Base-by-base conservation (phyloP, 2,797 vertebrate species). In the Catamblyrhynchus diadema region DNA sequence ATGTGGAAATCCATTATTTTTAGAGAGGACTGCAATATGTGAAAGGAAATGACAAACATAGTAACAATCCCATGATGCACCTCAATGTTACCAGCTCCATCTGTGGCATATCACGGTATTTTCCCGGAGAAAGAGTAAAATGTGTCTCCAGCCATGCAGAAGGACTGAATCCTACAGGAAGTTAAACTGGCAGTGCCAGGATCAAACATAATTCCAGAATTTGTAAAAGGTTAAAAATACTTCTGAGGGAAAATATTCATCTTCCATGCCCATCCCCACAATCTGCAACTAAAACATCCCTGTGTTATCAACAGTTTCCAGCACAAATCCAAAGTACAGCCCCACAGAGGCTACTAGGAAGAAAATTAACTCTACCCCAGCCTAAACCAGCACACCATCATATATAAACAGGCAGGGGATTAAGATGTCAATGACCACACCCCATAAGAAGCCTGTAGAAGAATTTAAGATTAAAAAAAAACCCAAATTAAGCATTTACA, bases 41-140 rank as follows among this genome's bases (percentile, higher is more conserved):
- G 75, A 91, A 72, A 91, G 95, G 86, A 95, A 97, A 91, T 60
- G 12, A 78, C 92, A 90, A 83, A 91, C 84, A 75, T 3, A 61
- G 81, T 48, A 92, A 92, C 81, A 92, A 90, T 57, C 54, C 61
- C 2, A 0, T 22, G 59, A 72, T 45, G 84, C 18, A 82, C 10
- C 32, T 69, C 65, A 65, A 14, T 32, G 73, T 35, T 89, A 54
- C 61, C 81, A 89, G 35, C 37, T 75, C 48, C 47, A 61, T 56
- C 75, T 79, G 72, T 72, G 81, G 45, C 78, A 54, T 56, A 88
- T 19, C 4, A 4, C 3, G 16, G 39, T 65, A 51, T 62, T 94
- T 89, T 93, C 64, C 42, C 85, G 53, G 22, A 78, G 45, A 51
- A 91, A 41, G 44, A 83, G 18, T 53, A 88, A 92, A 91, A 74